Percentiles rank a stretch among this genome's conserved stretches.
Conservation (phyloP, 2,797 vertebrate genomes). For the Cephalopachus bancanus region DNA sequence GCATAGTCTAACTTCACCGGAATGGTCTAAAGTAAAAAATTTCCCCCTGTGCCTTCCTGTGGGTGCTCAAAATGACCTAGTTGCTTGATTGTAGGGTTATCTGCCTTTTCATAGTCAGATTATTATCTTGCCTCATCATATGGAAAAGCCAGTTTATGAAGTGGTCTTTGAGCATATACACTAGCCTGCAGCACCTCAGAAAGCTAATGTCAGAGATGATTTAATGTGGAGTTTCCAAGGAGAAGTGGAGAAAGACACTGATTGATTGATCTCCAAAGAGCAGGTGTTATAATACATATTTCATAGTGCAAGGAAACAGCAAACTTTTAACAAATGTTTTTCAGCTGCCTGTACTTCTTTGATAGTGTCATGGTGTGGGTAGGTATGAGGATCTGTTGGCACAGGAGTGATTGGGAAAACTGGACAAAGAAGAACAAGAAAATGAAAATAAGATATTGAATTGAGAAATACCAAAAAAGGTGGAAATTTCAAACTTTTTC, state of each 20-base stretch:
- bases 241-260: not conserved
- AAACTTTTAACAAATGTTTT: constrained; percentile 46
- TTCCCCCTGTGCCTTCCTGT: constrained; percentile 71
- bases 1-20: constrained; percentile 59
- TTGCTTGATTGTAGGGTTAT: constrained; percentile 26
- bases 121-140: constrained; percentile 36
- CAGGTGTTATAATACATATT: not conserved
- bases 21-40: constrained; percentile 55
- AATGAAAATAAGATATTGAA: constrained; percentile 67
- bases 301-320: not conserved
- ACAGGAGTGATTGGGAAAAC: not conserved
- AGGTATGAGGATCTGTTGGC: constrained; percentile 4
- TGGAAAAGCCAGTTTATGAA: not conserved
- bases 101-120: not conserved
- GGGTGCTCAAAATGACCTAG: constrained; percentile 24
- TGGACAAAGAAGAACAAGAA: constrained; percentile 60
- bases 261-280: not conserved
- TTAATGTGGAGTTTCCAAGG: not conserved
- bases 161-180: not conserved
- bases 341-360: not conserved
- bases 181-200: not conserved
- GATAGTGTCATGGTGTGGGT: not conserved
- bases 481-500: constrained; percentile 65
- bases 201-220: not conserved
- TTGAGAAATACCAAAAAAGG: constrained; percentile 73